Conservation (phyloP, 2,888 invertebrate species). For the Diplolepis rosae region DNA sequence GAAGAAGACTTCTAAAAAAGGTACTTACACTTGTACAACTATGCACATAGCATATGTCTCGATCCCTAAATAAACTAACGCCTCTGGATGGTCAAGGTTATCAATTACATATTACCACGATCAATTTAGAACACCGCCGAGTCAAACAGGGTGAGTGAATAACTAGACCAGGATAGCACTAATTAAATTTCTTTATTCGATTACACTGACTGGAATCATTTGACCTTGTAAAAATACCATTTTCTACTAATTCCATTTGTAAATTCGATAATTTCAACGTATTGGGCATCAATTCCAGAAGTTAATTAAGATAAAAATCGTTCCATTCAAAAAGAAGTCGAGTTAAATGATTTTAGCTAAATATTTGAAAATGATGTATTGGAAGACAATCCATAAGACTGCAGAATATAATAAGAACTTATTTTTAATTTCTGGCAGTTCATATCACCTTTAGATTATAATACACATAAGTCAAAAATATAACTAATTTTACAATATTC, state of each 20-base stretch:
- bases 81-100: conserved; percentile 26
- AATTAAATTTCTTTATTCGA: conserved; percentile 16
- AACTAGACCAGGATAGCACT: background rate
- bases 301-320: conserved; percentile 6
- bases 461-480: no score
- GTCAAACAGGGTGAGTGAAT: conserved; percentile 12
- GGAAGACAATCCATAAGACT: conserved; percentile 12
- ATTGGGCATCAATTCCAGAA: background rate
- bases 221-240: background rate
- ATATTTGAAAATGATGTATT: conserved; percentile 16
- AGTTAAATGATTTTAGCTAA: conserved; percentile 12
- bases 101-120: background rate
- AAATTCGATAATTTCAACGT: background rate
- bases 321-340: conserved; percentile 3
- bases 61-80: conserved; percentile 13
- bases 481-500: no score
- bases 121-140: conserved; percentile 3
- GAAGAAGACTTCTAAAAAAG: conserved; percentile 1
- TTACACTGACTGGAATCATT: background rate
- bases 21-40: background rate
- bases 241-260: no score
- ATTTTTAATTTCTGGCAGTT: conserved; percentile 36
- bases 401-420: conserved; percentile 36
- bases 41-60: background rate
- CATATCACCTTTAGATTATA: conserved; percentile 13